Base-by-base conservation (phyloP, 2,797 vertebrate genomes). In the Darevskia nairensis region DNA sequence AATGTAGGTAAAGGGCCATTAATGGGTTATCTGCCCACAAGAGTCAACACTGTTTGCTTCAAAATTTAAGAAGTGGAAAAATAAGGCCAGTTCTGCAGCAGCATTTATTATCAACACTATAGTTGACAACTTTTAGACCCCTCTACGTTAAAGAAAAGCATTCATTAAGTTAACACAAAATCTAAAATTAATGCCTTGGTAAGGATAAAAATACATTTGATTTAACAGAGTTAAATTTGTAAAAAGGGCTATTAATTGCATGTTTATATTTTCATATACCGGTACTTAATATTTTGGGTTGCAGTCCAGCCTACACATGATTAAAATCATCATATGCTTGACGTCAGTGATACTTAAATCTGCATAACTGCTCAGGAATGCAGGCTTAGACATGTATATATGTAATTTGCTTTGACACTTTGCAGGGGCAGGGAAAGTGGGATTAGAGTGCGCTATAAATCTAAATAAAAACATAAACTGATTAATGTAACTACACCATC, bases 391-490 rank as follows among this genome's bases (percentile, higher is more conserved):
- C 55, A 75, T 85, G 59, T 79, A 80, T 80, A 35, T 8, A 61
- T 15, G 41, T 50, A 35, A 75, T 80, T n/a, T 84, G 55, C 23
- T 46, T 23, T 80, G 35, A 69, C 59, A 69, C 32, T 75, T 35
- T 80, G 39, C 23, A 85, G 61, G 41, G 44, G 85, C 69, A 81
- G 8, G 19, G 10, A 32, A 32, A 29, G 21, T 5, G 21, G n/a
- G 61, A 76, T 85, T 75, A 55, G 44, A 21, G 29, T 61, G 74
- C 29, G 39, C 11, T 78, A 80, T 35, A 74, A 64, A 80, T 66
- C 23, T 80, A 80, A 85, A 66, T 72, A 80, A 90, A 89, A 82
- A 79, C 13, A 69, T 85, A 78, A 76, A 46, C 87, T 89, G 90
- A 79, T 88, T 88, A 89, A 78, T 75, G 88, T 69, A 80, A 92